A percentile compares a stretch with the other conserved stretches of the same genome.
Conservation (phyloP, 2,113 vertebrate genomes). For the Sceloporus undulatus region DNA sequence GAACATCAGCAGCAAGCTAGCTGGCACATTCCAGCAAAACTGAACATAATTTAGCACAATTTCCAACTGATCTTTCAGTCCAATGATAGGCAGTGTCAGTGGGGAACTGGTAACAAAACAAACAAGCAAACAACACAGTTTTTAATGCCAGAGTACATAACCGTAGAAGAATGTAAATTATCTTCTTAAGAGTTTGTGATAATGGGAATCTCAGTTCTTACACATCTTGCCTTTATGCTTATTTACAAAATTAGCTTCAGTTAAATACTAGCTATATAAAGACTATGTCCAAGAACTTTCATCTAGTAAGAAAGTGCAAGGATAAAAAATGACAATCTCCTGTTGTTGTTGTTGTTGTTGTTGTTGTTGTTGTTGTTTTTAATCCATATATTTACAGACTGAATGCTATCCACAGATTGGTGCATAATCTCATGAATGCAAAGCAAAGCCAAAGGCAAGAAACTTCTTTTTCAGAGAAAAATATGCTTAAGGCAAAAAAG, state of each 20-base stretch:
- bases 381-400: slow-evolving; percentile 24
- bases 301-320: background rate
- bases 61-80: background rate
- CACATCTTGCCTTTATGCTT: background rate
- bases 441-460: slow-evolving; percentile 25
- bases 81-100: background rate
- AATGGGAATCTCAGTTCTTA: slow-evolving; percentile 46
- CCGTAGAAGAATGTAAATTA: background rate
- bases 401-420: slow-evolving; percentile 49
- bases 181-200: background rate
- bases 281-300: slow-evolving; percentile 20
- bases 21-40: background rate
- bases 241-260: slow-evolving; percentile 50
- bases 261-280: slow-evolving; percentile 27
- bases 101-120: background rate
- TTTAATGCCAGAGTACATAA: background rate
- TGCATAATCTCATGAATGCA: slow-evolving; percentile 37
- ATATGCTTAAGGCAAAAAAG: slow-evolving; percentile 31
- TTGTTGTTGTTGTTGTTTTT: background rate
- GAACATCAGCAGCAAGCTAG: background rate
- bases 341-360: background rate
- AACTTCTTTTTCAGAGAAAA: slow-evolving; percentile 33
- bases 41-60: background rate
- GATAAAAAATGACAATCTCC: slow-evolving; percentile 21
- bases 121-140: background rate